Evolutionary conservation across 2,888 invertebrate species (phyloP), one percentile per base, ranked within the genome.

Genomic region (Eristalis arbustorum): DNA sequence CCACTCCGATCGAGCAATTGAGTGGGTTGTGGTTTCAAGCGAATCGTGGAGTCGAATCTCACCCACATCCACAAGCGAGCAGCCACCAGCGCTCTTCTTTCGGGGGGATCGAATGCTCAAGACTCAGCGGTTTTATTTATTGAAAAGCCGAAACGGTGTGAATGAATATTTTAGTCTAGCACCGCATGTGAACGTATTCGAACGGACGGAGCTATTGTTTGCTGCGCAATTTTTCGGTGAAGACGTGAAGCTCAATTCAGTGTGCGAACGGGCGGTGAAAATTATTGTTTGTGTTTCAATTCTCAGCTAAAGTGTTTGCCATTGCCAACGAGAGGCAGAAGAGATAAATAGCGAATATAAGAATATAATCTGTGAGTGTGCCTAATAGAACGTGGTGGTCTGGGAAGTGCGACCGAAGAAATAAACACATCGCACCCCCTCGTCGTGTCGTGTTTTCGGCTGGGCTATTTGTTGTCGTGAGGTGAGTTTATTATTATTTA

Each of bases 91-190:
- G 68, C 64, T 81, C 73, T 72, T 62, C 59, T 71, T 69, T 34
- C 1, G 1, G 71, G 34, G 63, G 71, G 72, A 63, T 18, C 23
- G 23, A 92, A 96, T 81, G 77, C 59, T 78, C 77, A 79, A 64
- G 72, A 25, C 81, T 76, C 66, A 68, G 68, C 83, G 63, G 88
- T 88, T 84, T 80, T 74, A 72, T 62, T 88, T 87, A 88, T 88
- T 89, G 90, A 91, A 91, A 90, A 89, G 90, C 88, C 89, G 90
- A 90, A 90, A 88, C 90, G 89, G 82, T 89, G 89, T 88, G 88
- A 89, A 82, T 89, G 89, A 87, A 87, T 89, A 89, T 88, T 90
- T 91, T 90, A 92, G 91, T 92, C 89, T 90, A 90, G 89, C 90
- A 90, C 89, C 89, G 90, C 89, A 89, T 89, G 90, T 90, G 90